phyloP scores from a whole-genome alignment of 2,797 vertebrate species.

The Epinephelus coioides region DNA sequence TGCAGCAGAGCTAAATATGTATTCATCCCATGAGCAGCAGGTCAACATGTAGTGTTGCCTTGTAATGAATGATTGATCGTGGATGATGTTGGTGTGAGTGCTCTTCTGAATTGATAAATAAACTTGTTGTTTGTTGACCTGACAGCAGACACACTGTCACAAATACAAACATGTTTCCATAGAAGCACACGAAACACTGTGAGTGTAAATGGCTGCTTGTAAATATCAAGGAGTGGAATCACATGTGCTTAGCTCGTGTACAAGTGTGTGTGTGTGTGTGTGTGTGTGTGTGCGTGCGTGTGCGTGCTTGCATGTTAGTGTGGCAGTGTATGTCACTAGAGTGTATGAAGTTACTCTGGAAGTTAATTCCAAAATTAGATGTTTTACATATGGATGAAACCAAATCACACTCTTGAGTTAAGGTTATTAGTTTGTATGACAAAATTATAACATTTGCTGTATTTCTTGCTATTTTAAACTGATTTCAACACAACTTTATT shows the following conservation, averaged over 20 bases:
- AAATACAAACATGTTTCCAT: conserved; percentile 76
- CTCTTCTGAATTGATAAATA: not conserved
- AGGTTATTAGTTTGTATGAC: conserved; percentile 29
- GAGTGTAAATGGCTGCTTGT: conserved; percentile 83
- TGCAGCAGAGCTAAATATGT: not conserved
- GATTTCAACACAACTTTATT: conserved; percentile 36
- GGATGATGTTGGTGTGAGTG: conserved; percentile 16
- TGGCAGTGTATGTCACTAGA: conserved; percentile 26
- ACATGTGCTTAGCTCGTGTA: conserved; percentile 43
- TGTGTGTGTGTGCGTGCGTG: not conserved
- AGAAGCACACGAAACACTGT: conserved; percentile 57
- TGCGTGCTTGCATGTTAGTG: not conserved
- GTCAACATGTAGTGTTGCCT: no score
- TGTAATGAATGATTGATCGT: no score
- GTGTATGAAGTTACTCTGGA: conserved; percentile 25
- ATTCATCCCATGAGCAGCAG: not conserved
- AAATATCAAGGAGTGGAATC: conserved; percentile 82
- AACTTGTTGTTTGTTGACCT: conserved; percentile 23
- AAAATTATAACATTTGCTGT: conserved; percentile 38
- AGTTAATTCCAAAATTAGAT: conserved; percentile 19
- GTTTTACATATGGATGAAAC: conserved; percentile 1
- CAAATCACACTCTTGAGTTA: conserved; percentile 17
- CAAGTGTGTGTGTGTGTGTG: not conserved
- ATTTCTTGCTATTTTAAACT: conserved; percentile 33
- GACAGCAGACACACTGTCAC: conserved; percentile 61